phyloP scores from a whole-genome alignment of 2,888 invertebrate species.

The Acanthoscelides obtectus region DNA sequence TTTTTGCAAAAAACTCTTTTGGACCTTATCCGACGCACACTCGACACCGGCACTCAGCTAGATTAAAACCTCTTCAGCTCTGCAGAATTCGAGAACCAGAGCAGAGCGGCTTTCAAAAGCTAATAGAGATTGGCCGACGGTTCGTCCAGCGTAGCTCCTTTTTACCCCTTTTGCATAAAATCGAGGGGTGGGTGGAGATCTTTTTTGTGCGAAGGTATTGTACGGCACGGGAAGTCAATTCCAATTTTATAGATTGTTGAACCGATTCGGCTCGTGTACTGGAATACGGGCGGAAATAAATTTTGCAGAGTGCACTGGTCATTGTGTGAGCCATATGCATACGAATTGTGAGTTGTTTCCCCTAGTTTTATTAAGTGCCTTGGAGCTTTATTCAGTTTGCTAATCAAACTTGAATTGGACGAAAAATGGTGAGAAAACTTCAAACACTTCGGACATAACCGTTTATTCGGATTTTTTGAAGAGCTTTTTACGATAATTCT shows the following conservation, averaged over 20 bases:
- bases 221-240: neutral
- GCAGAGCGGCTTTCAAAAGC: neutral
- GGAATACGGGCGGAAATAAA: neutral
- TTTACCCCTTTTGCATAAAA: neutral
- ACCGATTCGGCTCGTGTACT: neutral
- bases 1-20: neutral
- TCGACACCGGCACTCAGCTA: neutral
- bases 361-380: neutral
- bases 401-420: no score
- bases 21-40: neutral
- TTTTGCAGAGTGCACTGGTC: neutral
- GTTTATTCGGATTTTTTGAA: no score
- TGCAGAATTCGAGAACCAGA: neutral
- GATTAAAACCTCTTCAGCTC: neutral
- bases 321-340: neutral
- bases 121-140: neutral
- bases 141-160: neutral
- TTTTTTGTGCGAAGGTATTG: neutral
- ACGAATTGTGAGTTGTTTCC: neutral
- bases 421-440: no score
- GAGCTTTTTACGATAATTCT: no score
- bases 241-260: neutral
- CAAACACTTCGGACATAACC: no score
- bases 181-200: neutral
- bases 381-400: no score